These are phyloP conservation scores for Diprion similis DNA, from an alignment of 1,140 invertebrate genomes.

Conservation along the genomic window DNA sequence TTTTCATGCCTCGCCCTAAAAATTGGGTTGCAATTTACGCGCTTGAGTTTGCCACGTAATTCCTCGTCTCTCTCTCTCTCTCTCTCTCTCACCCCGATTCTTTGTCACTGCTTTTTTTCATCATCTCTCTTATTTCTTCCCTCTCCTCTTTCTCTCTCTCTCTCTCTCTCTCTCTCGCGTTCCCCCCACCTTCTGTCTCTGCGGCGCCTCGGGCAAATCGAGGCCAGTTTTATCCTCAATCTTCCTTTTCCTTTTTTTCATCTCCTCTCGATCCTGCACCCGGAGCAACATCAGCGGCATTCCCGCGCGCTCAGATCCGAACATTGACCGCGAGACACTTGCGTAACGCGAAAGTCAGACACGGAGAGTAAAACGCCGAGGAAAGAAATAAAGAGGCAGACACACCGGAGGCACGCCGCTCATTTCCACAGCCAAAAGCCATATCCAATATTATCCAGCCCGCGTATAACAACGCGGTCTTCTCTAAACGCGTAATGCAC, in stretches of 20 bases:
- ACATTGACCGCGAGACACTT: background rate
- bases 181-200: no score
- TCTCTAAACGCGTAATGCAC: no score
- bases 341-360: constrained; percentile 3
- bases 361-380: background rate
- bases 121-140: no score
- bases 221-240: background rate
- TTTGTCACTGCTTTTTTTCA: no score
- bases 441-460: background rate
- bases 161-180: background rate
- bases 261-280: no score
- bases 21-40: background rate
- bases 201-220: no score
- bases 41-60: constrained; percentile 22
- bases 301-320: background rate
- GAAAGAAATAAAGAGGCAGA: background rate
- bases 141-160: background rate
- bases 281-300: no score
- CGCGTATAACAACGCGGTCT: no score
- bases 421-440: background rate
- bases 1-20: no score
- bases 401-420: background rate
- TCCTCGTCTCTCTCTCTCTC: background rate
- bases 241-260: background rate
- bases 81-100: background rate